Percentiles rank a stretch among this genome's conserved stretches.
These are phyloP conservation scores for Metopia argyrocephala DNA, from an alignment of 2,888 invertebrate genomes.

Conservation along the genomic window DNA sequence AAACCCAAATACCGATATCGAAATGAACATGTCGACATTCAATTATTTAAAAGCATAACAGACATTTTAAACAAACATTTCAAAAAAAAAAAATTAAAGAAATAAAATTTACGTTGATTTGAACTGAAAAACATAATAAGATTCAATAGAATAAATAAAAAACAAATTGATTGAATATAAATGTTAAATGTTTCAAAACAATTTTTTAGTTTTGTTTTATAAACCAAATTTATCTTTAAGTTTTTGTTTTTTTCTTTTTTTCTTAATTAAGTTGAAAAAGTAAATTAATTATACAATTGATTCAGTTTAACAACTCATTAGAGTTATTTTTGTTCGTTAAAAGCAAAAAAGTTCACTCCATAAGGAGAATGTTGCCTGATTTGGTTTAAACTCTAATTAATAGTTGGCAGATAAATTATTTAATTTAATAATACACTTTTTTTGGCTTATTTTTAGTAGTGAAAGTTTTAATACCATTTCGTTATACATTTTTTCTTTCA, in stretches of 20 bases:
- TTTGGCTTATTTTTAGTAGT: conserved; percentile 5
- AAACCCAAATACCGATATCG: conserved; percentile 13
- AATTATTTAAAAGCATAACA: too few species aligned
- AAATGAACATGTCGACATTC: too few species aligned
- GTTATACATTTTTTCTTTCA: background rate
- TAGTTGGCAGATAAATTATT: background rate
- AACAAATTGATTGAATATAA: background rate
- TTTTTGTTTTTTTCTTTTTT: background rate
- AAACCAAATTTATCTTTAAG: background rate
- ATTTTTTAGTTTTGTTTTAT: background rate
- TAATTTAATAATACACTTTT: background rate
- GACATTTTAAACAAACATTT: too few species aligned
- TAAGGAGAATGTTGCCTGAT: background rate
- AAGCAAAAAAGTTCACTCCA: background rate
- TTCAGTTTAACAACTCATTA: background rate
- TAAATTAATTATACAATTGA: background rate
- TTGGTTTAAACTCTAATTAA: conserved; percentile 12
- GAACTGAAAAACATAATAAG: too few species aligned
- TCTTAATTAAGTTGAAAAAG: conserved; percentile 10
- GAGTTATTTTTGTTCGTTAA: background rate
- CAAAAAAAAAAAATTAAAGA: too few species aligned
- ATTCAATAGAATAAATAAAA: background rate
- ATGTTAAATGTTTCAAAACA: background rate
- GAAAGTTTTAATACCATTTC: conserved; percentile 55
- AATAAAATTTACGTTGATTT: too few species aligned